Evolutionary conservation across 2,888 invertebrate species (phyloP).

Genomic region (Rotaria sp.): DNA sequence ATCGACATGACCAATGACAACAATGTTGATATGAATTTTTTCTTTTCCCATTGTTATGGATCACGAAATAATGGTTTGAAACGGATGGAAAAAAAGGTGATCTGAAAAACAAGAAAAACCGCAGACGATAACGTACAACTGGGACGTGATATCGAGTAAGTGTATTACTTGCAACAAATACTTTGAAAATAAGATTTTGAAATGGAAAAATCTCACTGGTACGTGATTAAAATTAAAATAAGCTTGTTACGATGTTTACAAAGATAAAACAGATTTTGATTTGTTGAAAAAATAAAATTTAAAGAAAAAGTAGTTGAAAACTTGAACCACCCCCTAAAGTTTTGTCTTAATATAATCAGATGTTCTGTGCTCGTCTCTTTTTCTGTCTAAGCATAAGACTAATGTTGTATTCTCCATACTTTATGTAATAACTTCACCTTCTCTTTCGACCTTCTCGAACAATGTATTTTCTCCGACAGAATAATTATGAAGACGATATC

Average conservation of each 20-base stretch:
- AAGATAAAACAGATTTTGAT: too few relatives aligned
- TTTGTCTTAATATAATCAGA: not conserved
- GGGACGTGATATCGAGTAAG: too few relatives aligned
- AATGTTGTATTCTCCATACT: not conserved
- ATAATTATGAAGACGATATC: not conserved
- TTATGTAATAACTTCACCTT: not conserved
- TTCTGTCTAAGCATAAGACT: not conserved
- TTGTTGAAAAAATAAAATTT: too few relatives aligned
- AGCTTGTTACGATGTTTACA: too few relatives aligned
- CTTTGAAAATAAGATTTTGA: too few relatives aligned
- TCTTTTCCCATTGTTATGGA: constrained; percentile 9
- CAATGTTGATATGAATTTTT: constrained; percentile 19
- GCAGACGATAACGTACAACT: too few relatives aligned
- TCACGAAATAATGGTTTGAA: not conserved
- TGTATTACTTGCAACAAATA: too few relatives aligned
- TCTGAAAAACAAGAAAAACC: not conserved
- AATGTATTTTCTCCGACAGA: not conserved
- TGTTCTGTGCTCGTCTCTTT: not conserved
- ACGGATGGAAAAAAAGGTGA: not conserved
- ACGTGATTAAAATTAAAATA: too few relatives aligned
- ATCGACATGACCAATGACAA: constrained; percentile 29
- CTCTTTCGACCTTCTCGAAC: not conserved
- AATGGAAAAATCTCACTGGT: too few relatives aligned
- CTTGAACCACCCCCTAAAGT: not conserved
- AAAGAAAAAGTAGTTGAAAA: too few relatives aligned